Evolutionary conservation across 2,888 invertebrate genomes (phyloP), one percentile per base, ranked within the genome.

Genomic region (Steinernema hermaphroditum): DNA sequence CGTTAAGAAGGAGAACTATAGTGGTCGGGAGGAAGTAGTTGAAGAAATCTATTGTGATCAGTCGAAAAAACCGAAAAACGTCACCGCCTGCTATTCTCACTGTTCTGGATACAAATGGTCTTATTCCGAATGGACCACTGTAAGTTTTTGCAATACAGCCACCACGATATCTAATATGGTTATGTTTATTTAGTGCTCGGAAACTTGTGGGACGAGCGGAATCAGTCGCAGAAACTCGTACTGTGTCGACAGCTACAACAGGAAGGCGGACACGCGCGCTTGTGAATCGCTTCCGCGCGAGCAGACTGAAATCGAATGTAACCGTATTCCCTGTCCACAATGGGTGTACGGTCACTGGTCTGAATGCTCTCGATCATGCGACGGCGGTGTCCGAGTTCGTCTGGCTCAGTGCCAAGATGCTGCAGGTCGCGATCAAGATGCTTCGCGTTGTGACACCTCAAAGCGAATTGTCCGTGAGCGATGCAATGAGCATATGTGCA

Each of bases 281-380:
- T 82, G 81, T 44, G 81, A 81, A n/a, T 69, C 57, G 6, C 78
- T 84, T 24, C 81, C 85, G 0, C 82, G 79, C 19, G 83, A 83
- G 46, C 54, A 77, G 22, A 74, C 73, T 24, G 74, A 77, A 29
- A 74, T 78, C 24, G 81, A 83, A 34, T 86, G 86, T 74, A 81
- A 81, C 37, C 75, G 85, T 37, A 77, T 79, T 32, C 83, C 83
- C 0, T 86, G 86, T 75, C 86, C 86, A 8, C 37, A 77, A 41
- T 87, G 86, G 86, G 71, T 71, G 0, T 86, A 84, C 70, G 82
- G 82, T 12, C 77, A 78, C 29, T 86, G 86, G 86, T 81, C 80
- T 16, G 82, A 85, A 88, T 89, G 89, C 78, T 87, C 88, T 2
- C 81, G 84, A 29, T 85, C 86, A 0, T 89, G 89, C 80, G 88